These are phyloP conservation scores for Ectemnius lituratus DNA, from an alignment of 2,888 invertebrate genomes.

Conservation along the genomic window DNA sequence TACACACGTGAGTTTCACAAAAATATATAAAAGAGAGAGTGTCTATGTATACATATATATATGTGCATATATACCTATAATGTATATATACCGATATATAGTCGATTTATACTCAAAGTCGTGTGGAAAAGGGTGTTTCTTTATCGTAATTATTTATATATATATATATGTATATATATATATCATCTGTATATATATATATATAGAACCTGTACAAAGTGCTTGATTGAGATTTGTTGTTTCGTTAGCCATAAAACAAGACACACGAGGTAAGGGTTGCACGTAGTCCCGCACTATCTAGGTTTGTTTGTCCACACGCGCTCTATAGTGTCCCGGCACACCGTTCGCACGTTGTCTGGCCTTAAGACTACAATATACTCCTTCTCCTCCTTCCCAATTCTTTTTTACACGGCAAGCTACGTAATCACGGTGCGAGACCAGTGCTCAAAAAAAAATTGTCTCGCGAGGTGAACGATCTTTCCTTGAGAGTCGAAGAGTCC, in stretches of 20 bases:
- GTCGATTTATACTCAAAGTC: conserved; percentile 69
- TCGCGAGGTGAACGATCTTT: conserved; percentile 37
- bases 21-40: conserved; percentile 77
- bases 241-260: conserved; percentile 73
- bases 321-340: conserved; percentile 34
- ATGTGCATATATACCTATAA: conserved; percentile 58
- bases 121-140: conserved; percentile 73
- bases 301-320: conserved; percentile 46
- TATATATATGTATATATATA: conserved; percentile 46
- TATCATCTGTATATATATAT: conserved; percentile 54
- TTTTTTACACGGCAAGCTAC: conserved; percentile 38
- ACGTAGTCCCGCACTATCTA: conserved; percentile 54
- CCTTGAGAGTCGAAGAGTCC: conserved; percentile 28
- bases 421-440: conserved; percentile 43
- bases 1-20: conserved; percentile 76
- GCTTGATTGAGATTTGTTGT: conserved; percentile 71
- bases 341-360: conserved; percentile 30
- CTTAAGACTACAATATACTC: conserved; percentile 30
- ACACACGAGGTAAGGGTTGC: conserved; percentile 74
- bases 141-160: conserved; percentile 55
- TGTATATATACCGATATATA: conserved; percentile 67
- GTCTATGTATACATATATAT: conserved; percentile 61
- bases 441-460: conserved; percentile 20
- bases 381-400: conserved; percentile 20
- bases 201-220: conserved; percentile 76